phyloP scores from a whole-genome alignment of 2,797 vertebrate genomes.

The Merluccius polli region DNA sequence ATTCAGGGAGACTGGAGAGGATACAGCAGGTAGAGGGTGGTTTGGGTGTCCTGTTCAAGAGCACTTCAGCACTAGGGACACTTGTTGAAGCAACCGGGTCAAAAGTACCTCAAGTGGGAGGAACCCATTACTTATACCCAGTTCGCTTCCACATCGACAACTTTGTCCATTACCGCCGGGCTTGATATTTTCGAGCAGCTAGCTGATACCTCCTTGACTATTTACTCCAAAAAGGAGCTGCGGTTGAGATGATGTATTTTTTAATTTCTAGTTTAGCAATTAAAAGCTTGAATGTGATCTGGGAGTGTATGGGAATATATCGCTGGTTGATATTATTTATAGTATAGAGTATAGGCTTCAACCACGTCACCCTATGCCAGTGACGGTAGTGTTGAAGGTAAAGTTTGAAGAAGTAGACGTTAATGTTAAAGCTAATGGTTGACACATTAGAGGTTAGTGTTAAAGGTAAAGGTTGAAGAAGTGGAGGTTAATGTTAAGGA shows the following conservation, averaged over 20 bases:
- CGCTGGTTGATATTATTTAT: not conserved
- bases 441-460: conserved; percentile 47
- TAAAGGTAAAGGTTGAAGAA: not conserved
- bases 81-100: not conserved
- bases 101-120: not conserved
- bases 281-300: not conserved
- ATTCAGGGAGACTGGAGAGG: not conserved
- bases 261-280: not conserved
- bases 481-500: conserved; percentile 21
- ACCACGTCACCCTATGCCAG: too few relatives aligned
- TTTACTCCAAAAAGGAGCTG: not conserved
- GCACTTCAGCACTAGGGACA: not conserved
- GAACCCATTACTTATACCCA: not conserved
- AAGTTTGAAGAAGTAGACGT: conserved; percentile 3
- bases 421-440: conserved; percentile 12
- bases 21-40: not conserved
- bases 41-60: not conserved
- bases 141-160: not conserved
- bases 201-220: not conserved
- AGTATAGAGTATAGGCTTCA: too few relatives aligned
- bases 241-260: not conserved
- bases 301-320: not conserved
- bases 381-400: too few relatives aligned
- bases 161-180: not conserved
- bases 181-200: not conserved